Evolutionary conservation across 2,113 vertebrate genomes (phyloP), one percentile per base, ranked within the genome.

Genomic region (Uropsilus gracilis): DNA sequence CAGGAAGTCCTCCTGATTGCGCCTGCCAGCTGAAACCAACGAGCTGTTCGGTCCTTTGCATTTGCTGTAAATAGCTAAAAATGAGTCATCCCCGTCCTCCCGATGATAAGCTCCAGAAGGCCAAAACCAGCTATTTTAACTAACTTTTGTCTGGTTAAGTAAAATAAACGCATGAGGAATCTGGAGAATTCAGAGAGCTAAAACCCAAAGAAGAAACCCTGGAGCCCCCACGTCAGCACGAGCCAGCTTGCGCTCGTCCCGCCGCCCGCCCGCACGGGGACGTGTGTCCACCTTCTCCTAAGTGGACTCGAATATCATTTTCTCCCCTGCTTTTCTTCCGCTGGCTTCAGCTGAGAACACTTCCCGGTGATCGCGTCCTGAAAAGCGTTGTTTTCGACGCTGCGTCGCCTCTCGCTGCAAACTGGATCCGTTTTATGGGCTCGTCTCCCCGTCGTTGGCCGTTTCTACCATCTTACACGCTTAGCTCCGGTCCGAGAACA

Each of bases 221-320:
- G 76, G 77, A 63, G 72, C 64, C 37, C 22, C 22, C 2, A 73
- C 39, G 32, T 75, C 30, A 55, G 37, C 73, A 81, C 63, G 34
- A 81, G 50, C 48, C 32, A 14, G 61, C 44, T 90, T 71, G 72
- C 80, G 4, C 37, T n/a, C 9, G 32, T 48, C 1, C 76, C 80
- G 26, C 3, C 39, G 26, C 44, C 68, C 13, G 30, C 59, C 17
- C 87, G 48, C 57, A 87, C 69, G 48, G 90, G 4, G 14, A 57
- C 24, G 3, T 11, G 2, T 73, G n/a, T 55, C 9, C 24, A 4
- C 32, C 76, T 87, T 89, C 30, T 50, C 66, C 77, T 87, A 50
- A 46, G 55, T 94, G 66, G 76, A 92, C 6, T 92, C 55, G 82
- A 50, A 37, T 66, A 81, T 90, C 73, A 77, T 82, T 81, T 85